phyloP scores from a whole-genome alignment of 2,888 invertebrate species.

The Ryuthela nishihirai region DNA sequence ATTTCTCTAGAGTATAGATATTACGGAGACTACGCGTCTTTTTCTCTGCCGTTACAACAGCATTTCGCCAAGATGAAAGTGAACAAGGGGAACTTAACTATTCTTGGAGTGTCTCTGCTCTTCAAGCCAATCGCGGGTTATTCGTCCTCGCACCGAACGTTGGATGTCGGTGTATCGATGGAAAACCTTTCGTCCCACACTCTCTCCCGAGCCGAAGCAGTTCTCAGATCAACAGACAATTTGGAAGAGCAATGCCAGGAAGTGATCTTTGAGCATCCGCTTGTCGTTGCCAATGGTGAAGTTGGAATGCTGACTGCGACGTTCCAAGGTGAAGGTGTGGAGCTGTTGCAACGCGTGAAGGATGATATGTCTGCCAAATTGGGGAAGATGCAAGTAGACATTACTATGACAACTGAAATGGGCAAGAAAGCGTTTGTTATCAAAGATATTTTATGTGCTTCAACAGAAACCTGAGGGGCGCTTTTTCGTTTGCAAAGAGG shows the following conservation, averaged over 20 bases:
- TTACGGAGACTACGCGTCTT: conserved; percentile 9
- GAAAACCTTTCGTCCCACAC: conserved; percentile 2
- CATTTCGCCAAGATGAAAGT: conserved; percentile 3
- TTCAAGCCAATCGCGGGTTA: conserved; percentile 26
- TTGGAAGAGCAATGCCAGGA: neutral
- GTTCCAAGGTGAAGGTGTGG: conserved; percentile 11
- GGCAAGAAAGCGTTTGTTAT: conserved; percentile 2
- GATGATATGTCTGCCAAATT: neutral
- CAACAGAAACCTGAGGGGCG: too few species aligned
- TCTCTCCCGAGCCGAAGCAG: neutral
- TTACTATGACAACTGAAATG: neutral
- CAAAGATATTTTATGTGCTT: conserved; percentile 15
- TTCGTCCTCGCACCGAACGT: conserved; percentile 4
- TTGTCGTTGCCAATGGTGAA: conserved; percentile 13
- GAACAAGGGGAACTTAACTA: conserved; percentile 3
- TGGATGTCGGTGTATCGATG: conserved; percentile 6
- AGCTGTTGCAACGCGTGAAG: conserved; percentile 9
- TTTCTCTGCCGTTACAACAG: neutral
- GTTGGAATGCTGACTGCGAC: neutral
- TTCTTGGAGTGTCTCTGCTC: conserved; percentile 4
- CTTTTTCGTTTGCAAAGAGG: too few species aligned
- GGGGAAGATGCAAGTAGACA: neutral
- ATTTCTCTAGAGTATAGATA: conserved; percentile 16
- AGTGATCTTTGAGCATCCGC: conserved; percentile 13
- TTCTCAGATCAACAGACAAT: too few species aligned